Conservation (phyloP, 2,113 vertebrate genomes). For the Antechinus flavipes region DNA sequence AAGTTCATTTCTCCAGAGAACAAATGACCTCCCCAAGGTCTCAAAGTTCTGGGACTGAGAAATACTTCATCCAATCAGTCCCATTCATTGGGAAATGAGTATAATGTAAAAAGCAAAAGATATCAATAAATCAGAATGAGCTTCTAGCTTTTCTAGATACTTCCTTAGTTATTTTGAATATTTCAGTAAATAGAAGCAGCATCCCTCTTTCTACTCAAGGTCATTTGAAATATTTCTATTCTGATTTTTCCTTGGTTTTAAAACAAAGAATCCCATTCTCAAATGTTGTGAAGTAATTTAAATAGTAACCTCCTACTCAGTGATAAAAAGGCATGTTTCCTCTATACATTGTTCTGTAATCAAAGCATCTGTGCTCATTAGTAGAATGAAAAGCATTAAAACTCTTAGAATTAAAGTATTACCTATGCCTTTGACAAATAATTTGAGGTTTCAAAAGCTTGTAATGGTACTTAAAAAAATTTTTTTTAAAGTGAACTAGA, state of each 20-base stretch:
- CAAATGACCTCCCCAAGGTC: too few relatives aligned
- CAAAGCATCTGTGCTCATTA: conserved; percentile 60
- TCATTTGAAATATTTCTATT: conserved; percentile 51
- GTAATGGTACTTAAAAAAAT: neutral
- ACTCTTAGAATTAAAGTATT: conserved; percentile 33
- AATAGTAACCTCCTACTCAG: conserved; percentile 73
- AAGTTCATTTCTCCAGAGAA: too few relatives aligned
- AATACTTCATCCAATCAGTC: too few relatives aligned
- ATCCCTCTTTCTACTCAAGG: conserved; percentile 56
- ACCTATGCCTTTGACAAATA: neutral
- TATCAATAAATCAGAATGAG: neutral
- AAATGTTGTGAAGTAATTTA: conserved; percentile 49
- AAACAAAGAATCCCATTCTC: conserved; percentile 57
- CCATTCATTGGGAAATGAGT: neutral
- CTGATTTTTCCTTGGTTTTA: conserved; percentile 57
- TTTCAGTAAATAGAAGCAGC: conserved; percentile 1
- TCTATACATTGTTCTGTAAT: conserved; percentile 56
- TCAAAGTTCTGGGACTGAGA: too few relatives aligned
- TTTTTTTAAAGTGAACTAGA: neutral
- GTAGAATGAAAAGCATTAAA: conserved; percentile 11
- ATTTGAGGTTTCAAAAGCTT: neutral
- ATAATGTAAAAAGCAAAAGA: neutral
- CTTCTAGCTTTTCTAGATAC: neutral
- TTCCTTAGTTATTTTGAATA: neutral
- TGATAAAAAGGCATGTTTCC: conserved; percentile 70